These are phyloP conservation scores for Arizona elegans DNA, from an alignment of 2,113 vertebrate species.

Conservation along the genomic window DNA sequence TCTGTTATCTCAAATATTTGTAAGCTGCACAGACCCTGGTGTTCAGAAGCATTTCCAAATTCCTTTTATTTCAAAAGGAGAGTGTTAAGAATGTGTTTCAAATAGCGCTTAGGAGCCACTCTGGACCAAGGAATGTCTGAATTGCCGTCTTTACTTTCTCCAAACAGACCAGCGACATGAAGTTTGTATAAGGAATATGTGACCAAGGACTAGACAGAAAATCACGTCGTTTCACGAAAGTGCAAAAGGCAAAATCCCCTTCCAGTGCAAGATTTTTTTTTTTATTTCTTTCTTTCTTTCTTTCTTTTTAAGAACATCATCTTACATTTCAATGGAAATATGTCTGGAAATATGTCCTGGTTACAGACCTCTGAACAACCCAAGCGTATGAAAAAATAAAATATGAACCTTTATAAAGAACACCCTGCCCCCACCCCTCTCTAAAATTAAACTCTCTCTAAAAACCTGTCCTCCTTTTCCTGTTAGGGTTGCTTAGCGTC, in stretches of 20 bases:
- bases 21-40: background rate
- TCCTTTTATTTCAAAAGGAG: background rate
- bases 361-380: constrained; percentile 53
- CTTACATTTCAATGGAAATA: constrained; percentile 68
- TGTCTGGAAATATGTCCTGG: constrained; percentile 53
- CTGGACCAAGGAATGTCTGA: background rate
- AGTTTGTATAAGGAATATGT: background rate
- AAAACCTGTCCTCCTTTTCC: constrained; percentile 48
- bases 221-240: background rate
- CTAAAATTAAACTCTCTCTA: constrained; percentile 48
- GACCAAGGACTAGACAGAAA: background rate
- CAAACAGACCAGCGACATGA: background rate
- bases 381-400: constrained; percentile 80
- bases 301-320: constrained; percentile 53
- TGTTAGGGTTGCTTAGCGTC: constrained; percentile 49
- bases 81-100: background rate
- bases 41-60: background rate
- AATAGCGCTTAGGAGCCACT: background rate
- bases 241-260: constrained; percentile 50
- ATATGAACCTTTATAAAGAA: constrained; percentile 73
- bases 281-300: constrained; percentile 65
- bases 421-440: constrained; percentile 27
- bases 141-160: background rate
- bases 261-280: constrained; percentile 59
- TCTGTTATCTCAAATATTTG: background rate